Evolutionary conservation across 2,888 invertebrate genomes (phyloP), one percentile per base, ranked within the genome.

Genomic region (Tenthredo amoena): DNA sequence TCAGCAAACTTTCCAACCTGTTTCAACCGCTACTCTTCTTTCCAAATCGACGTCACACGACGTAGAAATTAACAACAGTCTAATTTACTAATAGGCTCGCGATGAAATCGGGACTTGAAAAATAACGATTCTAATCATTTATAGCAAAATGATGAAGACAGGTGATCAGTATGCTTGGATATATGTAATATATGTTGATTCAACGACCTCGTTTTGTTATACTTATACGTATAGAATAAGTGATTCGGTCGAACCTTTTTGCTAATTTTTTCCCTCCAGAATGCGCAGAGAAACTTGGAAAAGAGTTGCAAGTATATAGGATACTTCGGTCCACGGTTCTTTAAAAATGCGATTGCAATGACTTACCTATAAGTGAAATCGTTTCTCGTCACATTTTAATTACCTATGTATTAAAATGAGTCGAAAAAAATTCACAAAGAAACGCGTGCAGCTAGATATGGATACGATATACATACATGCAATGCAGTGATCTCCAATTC

Each of bases 221-320:
- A 43, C 15, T 7, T 74, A 43, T 9, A 74, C 31, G 18, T 43
- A 74, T 47, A 47, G 5, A 43, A 74, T 74, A 7, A 58, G 37
- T 62, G 34, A 62, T 58, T 81, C 2, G 58, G 40, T 81, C 50
- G 62, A 81, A 58, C 34, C 26, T 50, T 62, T 81, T 81, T 62
- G n/a, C 40, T 62, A 2, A 81, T 62, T 81, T 81, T 58, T 21
- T 34, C 31, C 4, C 18, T 40, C 62, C 62, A 37, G 21, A 34
- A 18, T 10, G 37, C 40, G n/a, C 62, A 40, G 79, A 62, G 62
- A 81, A 81, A 81, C 81, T 81, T 81, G 62, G 62, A 81, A 58
- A 81, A 81, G 55, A 55, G 26, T 40, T 62, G 37, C 58, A 58
- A 31, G 50, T 81, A 37, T 81, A 37, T 15, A 74, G 37, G n/a